phyloP scores from a whole-genome alignment of 1,140 invertebrate genomes.

The Brachionus plicatilis region DNA sequence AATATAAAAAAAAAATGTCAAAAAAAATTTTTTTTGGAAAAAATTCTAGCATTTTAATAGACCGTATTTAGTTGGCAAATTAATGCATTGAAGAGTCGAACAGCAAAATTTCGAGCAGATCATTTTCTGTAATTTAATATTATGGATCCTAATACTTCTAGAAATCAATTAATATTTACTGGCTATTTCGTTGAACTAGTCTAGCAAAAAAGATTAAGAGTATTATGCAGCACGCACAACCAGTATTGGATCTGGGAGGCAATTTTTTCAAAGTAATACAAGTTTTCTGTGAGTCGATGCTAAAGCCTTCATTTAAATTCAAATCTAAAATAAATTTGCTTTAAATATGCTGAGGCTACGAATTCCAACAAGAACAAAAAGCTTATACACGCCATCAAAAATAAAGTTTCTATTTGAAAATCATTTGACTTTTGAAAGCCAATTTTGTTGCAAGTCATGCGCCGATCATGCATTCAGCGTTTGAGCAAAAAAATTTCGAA shows the following conservation, averaged over 20 bases:
- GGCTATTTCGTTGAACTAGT: background rate
- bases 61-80: too few species aligned
- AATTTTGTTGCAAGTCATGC: background rate
- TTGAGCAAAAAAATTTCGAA: background rate
- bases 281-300: background rate
- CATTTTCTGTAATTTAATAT: background rate
- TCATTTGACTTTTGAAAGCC: background rate
- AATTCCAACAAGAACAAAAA: background rate
- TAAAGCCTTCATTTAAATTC: background rate
- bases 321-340: background rate
- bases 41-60: too few species aligned
- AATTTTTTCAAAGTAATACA: background rate
- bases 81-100: too few species aligned
- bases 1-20: too few species aligned
- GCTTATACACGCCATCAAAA: background rate
- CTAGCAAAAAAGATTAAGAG: background rate
- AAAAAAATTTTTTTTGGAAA: too few species aligned
- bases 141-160: background rate
- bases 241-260: too few species aligned
- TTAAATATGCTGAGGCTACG: background rate
- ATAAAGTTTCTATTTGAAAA: background rate
- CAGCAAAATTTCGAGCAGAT: too few species aligned
- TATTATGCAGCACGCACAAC: background rate
- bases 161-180: background rate
- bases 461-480: background rate